Percentiles rank a stretch among this genome's conserved stretches.
Evolutionary conservation across 2,113 vertebrate genomes (phyloP).

Genomic region (Tapirus terrestris): DNA sequence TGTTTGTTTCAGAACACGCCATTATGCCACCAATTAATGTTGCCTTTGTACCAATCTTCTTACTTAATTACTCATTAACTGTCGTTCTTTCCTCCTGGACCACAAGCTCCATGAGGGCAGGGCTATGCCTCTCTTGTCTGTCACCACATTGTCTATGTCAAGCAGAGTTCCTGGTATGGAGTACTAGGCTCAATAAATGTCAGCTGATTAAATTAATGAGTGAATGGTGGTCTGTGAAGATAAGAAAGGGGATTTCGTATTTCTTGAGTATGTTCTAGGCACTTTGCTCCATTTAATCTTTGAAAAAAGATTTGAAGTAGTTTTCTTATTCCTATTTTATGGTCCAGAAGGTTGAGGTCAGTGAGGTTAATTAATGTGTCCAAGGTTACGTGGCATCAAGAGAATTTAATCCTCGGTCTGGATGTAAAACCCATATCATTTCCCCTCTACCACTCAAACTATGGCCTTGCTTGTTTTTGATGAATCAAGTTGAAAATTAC

Average conservation of each 20-base stretch:
- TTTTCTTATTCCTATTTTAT: background rate
- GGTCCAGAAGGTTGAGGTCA: background rate
- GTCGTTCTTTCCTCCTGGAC: background rate
- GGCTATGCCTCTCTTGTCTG: background rate
- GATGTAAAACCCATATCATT: background rate
- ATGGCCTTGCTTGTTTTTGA: background rate
- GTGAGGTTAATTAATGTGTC: background rate
- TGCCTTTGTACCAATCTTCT: background rate
- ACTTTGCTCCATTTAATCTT: background rate
- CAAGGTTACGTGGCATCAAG: background rate
- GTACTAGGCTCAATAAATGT: background rate
- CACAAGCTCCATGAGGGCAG: background rate
- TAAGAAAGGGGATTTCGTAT: background rate
- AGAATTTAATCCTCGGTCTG: background rate
- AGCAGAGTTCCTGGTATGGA: background rate
- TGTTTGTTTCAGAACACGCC: background rate
- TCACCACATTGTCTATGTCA: background rate
- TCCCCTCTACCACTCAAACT: background rate
- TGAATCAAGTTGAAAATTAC: background rate
- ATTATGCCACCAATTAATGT: background rate
- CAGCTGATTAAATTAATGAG: background rate
- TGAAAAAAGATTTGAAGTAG: background rate
- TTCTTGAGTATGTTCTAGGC: background rate
- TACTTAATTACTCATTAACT: background rate
- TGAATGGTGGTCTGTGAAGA: background rate